These are phyloP conservation scores for Stegostoma tigrinum DNA, from an alignment of 2,113 vertebrate genomes.

Conservation along the genomic window DNA sequence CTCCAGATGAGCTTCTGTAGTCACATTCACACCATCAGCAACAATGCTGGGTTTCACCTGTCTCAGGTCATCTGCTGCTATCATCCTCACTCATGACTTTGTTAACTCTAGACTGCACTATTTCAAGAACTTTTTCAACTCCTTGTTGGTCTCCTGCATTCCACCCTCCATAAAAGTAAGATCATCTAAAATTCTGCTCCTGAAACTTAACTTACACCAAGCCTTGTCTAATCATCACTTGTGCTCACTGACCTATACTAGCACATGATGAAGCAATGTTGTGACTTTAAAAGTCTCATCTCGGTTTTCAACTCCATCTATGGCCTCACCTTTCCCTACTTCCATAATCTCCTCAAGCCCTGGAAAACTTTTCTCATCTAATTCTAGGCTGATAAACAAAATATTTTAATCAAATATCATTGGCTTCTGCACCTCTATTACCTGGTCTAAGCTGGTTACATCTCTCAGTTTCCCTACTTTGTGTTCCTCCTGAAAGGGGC, in stretches of 20 bases:
- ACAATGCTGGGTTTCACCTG: background rate
- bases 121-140: background rate
- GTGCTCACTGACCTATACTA: background rate
- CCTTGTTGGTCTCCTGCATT: background rate
- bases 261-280: background rate
- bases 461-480: background rate
- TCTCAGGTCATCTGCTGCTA: background rate
- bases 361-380: background rate
- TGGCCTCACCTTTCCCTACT: background rate
- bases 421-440: background rate
- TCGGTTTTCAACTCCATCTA: background rate
- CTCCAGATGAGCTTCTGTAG: background rate
- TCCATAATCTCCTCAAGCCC: background rate
- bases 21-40: background rate
- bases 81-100: background rate
- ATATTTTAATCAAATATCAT: background rate
- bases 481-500: background rate
- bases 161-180: background rate
- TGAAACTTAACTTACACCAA: background rate
- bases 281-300: background rate
- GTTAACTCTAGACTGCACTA: background rate
- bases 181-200: background rate
- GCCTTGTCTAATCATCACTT: background rate
- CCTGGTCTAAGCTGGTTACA: background rate
- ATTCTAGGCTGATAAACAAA: background rate